Conservation (phyloP, 2,113 vertebrate species). For the Pelmatolapia mariae region DNA sequence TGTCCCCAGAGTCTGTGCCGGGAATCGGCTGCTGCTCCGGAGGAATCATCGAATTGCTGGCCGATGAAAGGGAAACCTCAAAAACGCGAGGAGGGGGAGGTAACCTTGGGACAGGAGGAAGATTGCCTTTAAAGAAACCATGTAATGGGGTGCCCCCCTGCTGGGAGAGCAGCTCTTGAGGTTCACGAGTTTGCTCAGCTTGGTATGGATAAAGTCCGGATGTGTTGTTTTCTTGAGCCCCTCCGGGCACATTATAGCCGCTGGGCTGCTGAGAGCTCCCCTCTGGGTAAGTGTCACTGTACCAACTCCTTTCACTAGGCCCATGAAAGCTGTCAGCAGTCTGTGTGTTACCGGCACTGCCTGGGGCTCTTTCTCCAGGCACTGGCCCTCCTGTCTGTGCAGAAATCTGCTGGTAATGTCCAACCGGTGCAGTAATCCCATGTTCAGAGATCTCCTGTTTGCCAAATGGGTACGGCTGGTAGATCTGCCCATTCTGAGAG, state of each 20-base stretch:
- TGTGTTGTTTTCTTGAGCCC: not conserved
- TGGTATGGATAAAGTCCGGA: constrained; percentile 37
- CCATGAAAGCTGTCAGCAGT: constrained; percentile 75
- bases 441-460: constrained; percentile 3
- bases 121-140: constrained; percentile 37
- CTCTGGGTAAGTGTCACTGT: constrained; percentile 44
- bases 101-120: constrained; percentile 66
- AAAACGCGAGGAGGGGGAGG: constrained; percentile 56
- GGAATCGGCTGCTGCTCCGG: not conserved
- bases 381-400: constrained; percentile 73
- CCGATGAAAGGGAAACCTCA: not conserved
- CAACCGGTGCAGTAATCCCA: constrained; percentile 10
- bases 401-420: constrained; percentile 80
- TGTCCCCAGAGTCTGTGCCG: not conserved
- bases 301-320: constrained; percentile 50
- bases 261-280: constrained; percentile 27
- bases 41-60: not conserved
- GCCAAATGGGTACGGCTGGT: constrained; percentile 9
- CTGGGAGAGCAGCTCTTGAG: not conserved
- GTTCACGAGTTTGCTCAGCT: constrained; percentile 12
- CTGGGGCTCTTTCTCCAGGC: constrained; percentile 77
- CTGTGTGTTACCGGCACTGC: constrained; percentile 65
- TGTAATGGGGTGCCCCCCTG: not conserved
- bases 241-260: constrained; percentile 18
- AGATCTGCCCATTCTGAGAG: constrained; percentile 44